phyloP scores from a whole-genome alignment of 2,113 vertebrate genomes.

The Thalassoma bifasciatum region DNA sequence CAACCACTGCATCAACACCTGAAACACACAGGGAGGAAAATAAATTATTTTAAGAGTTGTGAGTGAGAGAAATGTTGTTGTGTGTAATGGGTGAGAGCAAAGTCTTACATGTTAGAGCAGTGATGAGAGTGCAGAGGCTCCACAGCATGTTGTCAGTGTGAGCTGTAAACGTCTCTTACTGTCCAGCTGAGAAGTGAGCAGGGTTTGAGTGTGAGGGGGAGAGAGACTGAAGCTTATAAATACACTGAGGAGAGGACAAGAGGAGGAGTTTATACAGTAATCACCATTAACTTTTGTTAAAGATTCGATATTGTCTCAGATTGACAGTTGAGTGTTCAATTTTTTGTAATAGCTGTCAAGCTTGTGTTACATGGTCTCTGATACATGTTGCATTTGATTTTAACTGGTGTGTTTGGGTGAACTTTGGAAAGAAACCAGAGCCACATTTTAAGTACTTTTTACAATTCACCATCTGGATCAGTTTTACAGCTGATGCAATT shows the following conservation, averaged over 20 bases:
- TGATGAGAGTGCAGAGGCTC: conserved; percentile 64
- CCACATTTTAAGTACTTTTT: too few relatives aligned
- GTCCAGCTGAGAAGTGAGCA: background rate
- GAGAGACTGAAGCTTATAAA: conserved; percentile 29
- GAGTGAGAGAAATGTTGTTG: background rate
- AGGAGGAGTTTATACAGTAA: conserved; percentile 14
- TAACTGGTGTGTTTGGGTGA: too few relatives aligned
- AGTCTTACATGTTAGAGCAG: conserved; percentile 64
- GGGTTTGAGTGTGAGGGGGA: conserved; percentile 32
- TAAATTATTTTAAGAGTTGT: background rate
- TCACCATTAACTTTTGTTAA: too few relatives aligned
- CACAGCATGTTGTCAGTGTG: conserved; percentile 70
- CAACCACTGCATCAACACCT: conserved; percentile 59
- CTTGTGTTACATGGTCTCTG: too few relatives aligned
- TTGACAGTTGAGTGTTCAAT: too few relatives aligned
- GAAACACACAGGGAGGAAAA: conserved; percentile 32
- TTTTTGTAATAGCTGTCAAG: too few relatives aligned
- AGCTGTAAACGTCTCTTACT: background rate
- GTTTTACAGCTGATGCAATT: too few relatives aligned
- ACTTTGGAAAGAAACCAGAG: too few relatives aligned
- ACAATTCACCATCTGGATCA: too few relatives aligned
- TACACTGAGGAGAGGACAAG: conserved; percentile 14
- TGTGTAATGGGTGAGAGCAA: conserved; percentile 14
- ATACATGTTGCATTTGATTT: too few relatives aligned
- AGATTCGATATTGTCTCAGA: too few relatives aligned